Evolutionary conservation across 2,888 invertebrate genomes (phyloP), one percentile per base, ranked within the genome.

Genomic region (Andricus quercusramuli): DNA sequence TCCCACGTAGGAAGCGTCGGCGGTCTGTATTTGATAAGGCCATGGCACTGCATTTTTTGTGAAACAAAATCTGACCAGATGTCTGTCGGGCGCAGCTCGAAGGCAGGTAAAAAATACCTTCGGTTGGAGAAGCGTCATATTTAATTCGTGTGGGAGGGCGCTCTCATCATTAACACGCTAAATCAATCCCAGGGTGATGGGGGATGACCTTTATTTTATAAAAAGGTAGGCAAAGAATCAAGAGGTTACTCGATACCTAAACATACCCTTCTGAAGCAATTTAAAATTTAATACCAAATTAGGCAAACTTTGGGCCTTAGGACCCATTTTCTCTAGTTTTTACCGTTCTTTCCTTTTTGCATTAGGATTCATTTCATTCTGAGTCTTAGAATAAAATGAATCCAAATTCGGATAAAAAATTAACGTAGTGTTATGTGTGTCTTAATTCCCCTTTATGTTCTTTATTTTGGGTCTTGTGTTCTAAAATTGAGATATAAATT

Each of bases 1-100:
- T 82, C 84, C 81, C 84, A 82, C 82, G 79, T 67, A n/a, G 77
- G 67, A 62, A 77, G 51, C 29, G 17, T 64, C 17, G 56, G 80
- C 80, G 77, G 81, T 41, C 70, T 77, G 68, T 84, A 82, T 84
- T 85, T 83, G 85, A 86, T 85, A 85, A 85, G 86, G 78, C 80
- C 80, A 67, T 79, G 82, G 77, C 59, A 51, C 67, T 22, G 15
- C 8, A 82, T 82, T 88, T 89, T 87, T 87, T 86, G 87, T 90
- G 90, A 91, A 92, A 92, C 89, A 89, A 90, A 92, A 91, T 92
- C 92, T 92, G 91, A 90, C 92, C 92, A 92, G 91, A 92, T 92
- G 92, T 91, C 88, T 88, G 83, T 79, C 66, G 79, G 78, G 76
- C 70, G 77, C 17, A 80, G 85, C 51, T 79, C 76, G 59, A 76